Percentiles rank a stretch among this genome's conserved stretches.
These are phyloP conservation scores for Xiphorhynchus elegans DNA, from an alignment of 2,113 vertebrate genomes.

Conservation along the genomic window DNA sequence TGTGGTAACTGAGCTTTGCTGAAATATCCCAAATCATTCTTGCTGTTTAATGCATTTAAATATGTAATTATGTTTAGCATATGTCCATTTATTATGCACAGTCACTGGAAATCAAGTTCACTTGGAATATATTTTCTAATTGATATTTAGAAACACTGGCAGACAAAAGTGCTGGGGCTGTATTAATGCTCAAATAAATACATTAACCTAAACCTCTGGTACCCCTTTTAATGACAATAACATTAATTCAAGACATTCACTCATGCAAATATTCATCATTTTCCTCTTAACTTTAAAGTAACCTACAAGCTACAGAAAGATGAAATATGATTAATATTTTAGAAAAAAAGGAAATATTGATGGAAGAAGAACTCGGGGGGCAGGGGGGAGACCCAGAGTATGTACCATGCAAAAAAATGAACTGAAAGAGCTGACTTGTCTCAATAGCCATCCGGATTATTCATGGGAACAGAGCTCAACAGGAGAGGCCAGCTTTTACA, in stretches of 20 bases:
- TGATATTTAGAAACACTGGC: not conserved
- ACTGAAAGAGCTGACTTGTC: not conserved
- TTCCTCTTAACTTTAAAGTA: not conserved
- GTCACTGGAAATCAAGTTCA: conserved; percentile 1
- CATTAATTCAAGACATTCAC: not conserved
- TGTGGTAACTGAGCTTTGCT: not conserved
- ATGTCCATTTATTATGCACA: not conserved
- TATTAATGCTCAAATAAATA: not conserved
- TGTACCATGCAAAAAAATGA: not conserved
- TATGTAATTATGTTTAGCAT: not conserved
- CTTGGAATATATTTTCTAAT: not conserved
- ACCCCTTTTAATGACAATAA: not conserved
- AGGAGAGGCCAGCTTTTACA: conserved; percentile 1
- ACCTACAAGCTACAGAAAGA: not conserved
- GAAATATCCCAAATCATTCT: not conserved
- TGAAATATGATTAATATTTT: not conserved
- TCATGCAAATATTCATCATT: not conserved
- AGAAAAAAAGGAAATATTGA: not conserved
- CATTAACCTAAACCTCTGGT: not conserved
- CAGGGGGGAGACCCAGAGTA: not conserved
- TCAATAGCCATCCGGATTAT: not conserved
- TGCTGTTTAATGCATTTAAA: not conserved
- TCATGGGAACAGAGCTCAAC: not conserved
- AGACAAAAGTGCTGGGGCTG: not conserved
- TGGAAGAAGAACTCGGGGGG: not conserved